Percentiles rank a stretch among this genome's conserved stretches.
phyloP scores from a whole-genome alignment of 1,140 invertebrate species.

The Dolichoris vasculosae region DNA sequence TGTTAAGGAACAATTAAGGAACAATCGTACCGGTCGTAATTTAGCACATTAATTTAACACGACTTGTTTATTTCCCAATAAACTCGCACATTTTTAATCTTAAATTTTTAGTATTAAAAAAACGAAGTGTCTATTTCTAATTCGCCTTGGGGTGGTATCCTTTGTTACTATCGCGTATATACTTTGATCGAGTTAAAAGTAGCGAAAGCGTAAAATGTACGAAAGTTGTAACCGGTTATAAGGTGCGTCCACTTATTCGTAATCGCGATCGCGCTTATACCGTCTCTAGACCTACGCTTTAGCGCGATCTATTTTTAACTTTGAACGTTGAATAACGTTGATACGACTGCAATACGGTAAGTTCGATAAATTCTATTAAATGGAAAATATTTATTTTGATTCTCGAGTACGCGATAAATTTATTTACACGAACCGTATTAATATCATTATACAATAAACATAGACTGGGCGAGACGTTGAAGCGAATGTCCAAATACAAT shows the following conservation, averaged over 20 bases:
- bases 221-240: neutral
- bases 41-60: no score
- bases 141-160: no score
- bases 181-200: no score
- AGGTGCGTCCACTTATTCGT: constrained; percentile 10
- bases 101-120: no score
- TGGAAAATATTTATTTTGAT: neutral
- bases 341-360: neutral
- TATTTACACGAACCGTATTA: neutral
- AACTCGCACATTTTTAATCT: no score
- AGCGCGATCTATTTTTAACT: neutral
- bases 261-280: neutral
- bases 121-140: no score
- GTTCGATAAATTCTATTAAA: neutral
- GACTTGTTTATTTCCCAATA: no score
- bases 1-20: no score
- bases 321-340: neutral
- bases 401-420: neutral
- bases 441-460: neutral
- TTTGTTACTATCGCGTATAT: neutral
- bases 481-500: no score
- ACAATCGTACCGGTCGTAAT: no score
- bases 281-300: neutral
- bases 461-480: no score
- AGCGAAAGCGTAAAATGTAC: neutral